phyloP scores from a whole-genome alignment of 2,888 invertebrate genomes.

The Serripes groenlandicus region DNA sequence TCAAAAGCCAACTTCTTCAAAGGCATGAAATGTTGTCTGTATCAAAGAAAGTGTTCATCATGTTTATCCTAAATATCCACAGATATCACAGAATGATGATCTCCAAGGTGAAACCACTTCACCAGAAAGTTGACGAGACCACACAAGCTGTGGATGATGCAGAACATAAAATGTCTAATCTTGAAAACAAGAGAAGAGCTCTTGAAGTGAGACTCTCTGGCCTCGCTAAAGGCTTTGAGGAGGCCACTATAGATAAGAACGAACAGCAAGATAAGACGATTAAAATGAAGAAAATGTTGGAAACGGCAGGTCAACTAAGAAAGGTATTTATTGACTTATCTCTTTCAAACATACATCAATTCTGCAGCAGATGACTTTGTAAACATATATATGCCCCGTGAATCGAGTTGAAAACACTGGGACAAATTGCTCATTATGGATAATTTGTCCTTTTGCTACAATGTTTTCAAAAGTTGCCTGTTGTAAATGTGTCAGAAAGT shows the following conservation, averaged over 20 bases:
- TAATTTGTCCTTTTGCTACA: background rate
- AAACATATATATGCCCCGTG: too few species aligned
- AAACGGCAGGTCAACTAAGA: conserved; percentile 84
- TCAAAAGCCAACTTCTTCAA: too few species aligned
- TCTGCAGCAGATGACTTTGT: background rate
- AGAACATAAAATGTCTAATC: conserved; percentile 85
- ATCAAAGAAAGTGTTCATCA: too few species aligned
- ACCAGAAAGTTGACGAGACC: conserved; percentile 85
- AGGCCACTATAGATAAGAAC: conserved; percentile 86
- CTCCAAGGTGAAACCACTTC: conserved; percentile 85
- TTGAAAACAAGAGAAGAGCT: conserved; percentile 85
- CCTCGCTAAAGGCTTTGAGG: conserved; percentile 85
- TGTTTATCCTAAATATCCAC: too few species aligned
- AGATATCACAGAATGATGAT: conserved; percentile 86
- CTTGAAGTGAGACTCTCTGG: conserved; percentile 84
- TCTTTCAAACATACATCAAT: background rate
- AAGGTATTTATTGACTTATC: conserved; percentile 70
- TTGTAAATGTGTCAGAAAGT: too few species aligned
- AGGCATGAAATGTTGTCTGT: too few species aligned
- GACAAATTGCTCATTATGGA: background rate
- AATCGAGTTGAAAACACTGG: background rate
- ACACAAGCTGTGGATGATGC: conserved; percentile 85
- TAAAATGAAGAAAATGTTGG: conserved; percentile 85
- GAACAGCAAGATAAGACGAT: conserved; percentile 85
- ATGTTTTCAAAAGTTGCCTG: background rate